Conservation (phyloP, 2,113 vertebrate genomes). For the Eretmochelys imbricata region DNA sequence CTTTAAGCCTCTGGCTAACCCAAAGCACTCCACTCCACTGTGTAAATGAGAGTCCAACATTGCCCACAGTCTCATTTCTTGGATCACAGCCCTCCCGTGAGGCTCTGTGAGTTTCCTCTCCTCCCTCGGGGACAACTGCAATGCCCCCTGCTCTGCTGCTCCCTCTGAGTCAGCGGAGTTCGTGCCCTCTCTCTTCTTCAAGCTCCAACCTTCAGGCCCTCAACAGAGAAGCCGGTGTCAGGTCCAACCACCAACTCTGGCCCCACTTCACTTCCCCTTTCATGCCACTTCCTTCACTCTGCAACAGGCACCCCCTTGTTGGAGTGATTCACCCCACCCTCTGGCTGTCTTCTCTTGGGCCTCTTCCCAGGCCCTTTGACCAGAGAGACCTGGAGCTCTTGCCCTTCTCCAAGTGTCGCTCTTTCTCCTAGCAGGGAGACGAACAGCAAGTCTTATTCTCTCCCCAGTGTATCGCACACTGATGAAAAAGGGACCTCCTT, state of each 20-base stretch:
- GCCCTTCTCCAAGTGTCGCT: not conserved
- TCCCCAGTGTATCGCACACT: too few species aligned
- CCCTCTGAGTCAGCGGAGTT: not conserved
- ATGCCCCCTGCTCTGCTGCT: not conserved
- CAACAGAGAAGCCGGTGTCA: not conserved
- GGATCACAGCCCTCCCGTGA: not conserved
- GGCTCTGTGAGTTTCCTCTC: not conserved
- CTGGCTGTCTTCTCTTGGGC: not conserved
- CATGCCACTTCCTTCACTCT: not conserved
- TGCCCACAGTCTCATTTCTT: not conserved
- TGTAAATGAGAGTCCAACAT: not conserved
- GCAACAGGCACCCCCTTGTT: not conserved
- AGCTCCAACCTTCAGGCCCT: not conserved
- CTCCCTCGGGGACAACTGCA: not conserved
- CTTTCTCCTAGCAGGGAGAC: not conserved
- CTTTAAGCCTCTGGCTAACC: not conserved
- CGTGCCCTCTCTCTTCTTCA: not conserved
- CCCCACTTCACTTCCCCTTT: not conserved
- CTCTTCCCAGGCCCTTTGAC: not conserved
- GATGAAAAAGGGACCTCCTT: not conserved
- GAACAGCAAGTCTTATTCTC: not conserved
- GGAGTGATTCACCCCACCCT: not conserved
- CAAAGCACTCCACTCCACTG: not conserved
- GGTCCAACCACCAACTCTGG: not conserved
- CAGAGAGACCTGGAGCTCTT: not conserved